Evolutionary conservation across 2,113 vertebrate species (phyloP).

Genomic region (Gymnocephalus cernua): DNA sequence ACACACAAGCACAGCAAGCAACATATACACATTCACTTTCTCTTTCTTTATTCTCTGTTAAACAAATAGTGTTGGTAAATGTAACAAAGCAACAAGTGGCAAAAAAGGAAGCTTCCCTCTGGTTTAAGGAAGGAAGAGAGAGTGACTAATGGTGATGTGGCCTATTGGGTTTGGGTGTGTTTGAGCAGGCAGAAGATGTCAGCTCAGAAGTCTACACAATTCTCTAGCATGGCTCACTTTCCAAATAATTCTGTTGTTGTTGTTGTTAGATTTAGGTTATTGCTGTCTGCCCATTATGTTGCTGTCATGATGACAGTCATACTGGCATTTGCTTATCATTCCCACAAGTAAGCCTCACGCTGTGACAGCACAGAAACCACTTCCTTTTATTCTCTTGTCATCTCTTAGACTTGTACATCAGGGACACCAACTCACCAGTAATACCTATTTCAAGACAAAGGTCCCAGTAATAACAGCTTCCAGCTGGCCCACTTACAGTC

Average conservation of each 20-base stretch:
- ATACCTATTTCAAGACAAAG: no score
- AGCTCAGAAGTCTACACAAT: not conserved
- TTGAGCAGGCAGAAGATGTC: not conserved
- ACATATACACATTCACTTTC: not conserved
- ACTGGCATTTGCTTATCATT: not conserved
- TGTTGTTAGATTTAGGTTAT: not conserved
- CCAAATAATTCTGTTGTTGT: no score
- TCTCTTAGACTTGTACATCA: not conserved
- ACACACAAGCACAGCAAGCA: not conserved
- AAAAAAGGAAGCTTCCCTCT: no score
- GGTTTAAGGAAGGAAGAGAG: slow-evolving; percentile 16
- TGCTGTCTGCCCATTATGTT: not conserved
- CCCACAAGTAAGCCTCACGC: not conserved
- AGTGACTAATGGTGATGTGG: not conserved
- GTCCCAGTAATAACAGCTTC: not conserved
- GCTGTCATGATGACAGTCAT: not conserved
- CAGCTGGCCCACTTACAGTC: not conserved
- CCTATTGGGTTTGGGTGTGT: not conserved
- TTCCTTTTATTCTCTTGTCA: not conserved
- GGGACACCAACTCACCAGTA: not conserved
- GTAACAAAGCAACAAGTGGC: not conserved
- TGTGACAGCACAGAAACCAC: not conserved
- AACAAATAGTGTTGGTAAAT: no score
- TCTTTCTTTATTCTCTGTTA: not conserved
- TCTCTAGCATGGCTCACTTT: not conserved